Base-by-base conservation (phyloP, 2,888 invertebrate species). In the Sceliomorpha sp. region DNA sequence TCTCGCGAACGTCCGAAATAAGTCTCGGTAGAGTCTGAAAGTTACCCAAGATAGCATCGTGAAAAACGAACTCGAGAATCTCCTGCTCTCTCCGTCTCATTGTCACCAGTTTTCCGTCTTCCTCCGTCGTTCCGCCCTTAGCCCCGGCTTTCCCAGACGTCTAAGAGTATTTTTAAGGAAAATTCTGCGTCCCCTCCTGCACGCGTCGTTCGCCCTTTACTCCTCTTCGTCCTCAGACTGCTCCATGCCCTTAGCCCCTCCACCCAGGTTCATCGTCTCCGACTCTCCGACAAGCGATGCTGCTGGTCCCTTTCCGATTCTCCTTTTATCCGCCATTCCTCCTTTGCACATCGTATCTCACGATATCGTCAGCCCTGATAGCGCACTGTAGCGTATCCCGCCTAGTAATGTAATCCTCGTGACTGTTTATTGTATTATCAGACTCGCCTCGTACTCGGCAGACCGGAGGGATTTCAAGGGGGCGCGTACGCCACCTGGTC, bases 151-250 rank as follows among this genome's bases (percentile, higher is more conserved):
- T 51, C 39, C 69, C 63, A 58, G 69, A 63, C 70, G 59, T 64
- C 70, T 64, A 53, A 53, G 64, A 60, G 64, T 64, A 64, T 70
- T 64, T 64, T 64, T 64, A 64, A 63, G 60, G 59, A 70, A 70
- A 70, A 70, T 64, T 56, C 50, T 27, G 17, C 60, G 27, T 53
- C 55, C 59, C 62, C 40, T 51, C 24, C 24, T 32, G 10, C 2
- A 40, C 32, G 42, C 15, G 51, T 34, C 53, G n/a, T 29, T 58
- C 56, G 55, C 56, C 63, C 67, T 69, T 68, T 58, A 55, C 70
- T 50, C 50, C 59, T 66, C 70, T 63, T 70, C 59, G 62, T 69
- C 62, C 60, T 69, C 69, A 69, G 68, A 62, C 68, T 56, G 36
- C 42, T 56, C 58, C 53, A 50, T 29, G 58, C 56, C 62, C 62